Evolutionary conservation across 2,113 vertebrate species (phyloP).

Genomic region (Upupa epops): DNA sequence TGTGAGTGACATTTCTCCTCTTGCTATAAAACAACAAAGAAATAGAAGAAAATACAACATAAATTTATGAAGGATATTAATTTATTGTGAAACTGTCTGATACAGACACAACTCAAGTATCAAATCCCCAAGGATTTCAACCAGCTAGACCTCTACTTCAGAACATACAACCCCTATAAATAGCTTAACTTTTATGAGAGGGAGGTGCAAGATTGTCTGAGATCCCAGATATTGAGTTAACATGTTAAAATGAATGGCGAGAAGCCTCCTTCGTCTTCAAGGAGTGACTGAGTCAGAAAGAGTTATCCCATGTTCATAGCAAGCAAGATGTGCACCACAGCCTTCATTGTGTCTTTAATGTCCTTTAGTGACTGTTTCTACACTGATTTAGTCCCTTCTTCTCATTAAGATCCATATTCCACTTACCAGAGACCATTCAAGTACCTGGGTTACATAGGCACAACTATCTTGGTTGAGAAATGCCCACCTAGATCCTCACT

Average conservation of each 20-base stretch:
- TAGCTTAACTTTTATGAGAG: accelerated
- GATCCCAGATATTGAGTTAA: accelerated
- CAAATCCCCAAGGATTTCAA: neutral
- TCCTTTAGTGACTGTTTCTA: neutral
- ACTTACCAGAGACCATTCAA: accelerated
- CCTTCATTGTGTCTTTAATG: accelerated
- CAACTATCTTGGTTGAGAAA: accelerated
- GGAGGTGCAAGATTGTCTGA: neutral
- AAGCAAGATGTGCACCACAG: accelerated
- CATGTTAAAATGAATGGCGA: neutral
- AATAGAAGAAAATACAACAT: neutral
- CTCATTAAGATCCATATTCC: accelerated
- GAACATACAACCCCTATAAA: neutral
- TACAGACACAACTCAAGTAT: accelerated
- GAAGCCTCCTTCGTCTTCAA: neutral
- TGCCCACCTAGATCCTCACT: neutral
- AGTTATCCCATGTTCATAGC: neutral
- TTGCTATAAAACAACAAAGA: neutral
- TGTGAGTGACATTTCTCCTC: neutral
- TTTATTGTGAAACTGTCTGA: neutral
- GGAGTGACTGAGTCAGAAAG: neutral
- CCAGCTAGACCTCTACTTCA: neutral
- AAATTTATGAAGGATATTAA: accelerated
- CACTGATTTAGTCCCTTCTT: accelerated
- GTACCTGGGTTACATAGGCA: accelerated